A percentile compares a stretch with the other conserved stretches of the same genome.
Evolutionary conservation across 2,888 invertebrate genomes (phyloP).

Genomic region (Ceramica pisi): DNA sequence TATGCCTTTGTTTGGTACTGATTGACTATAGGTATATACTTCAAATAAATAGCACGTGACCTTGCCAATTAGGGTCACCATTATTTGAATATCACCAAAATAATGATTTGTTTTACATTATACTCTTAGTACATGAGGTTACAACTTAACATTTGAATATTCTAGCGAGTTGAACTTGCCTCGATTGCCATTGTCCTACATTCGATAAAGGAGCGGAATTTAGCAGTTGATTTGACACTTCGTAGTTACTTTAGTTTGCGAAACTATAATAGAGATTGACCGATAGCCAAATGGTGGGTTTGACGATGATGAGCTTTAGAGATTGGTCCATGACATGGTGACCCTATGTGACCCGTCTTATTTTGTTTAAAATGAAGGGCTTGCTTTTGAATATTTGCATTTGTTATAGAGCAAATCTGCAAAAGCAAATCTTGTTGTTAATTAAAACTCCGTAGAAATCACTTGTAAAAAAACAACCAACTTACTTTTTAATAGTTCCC

Average conservation of each 20-base stretch:
- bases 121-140: conserved; percentile 30
- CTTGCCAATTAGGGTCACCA: conserved; percentile 34
- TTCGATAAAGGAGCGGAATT: conserved; percentile 76
- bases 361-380: too few species aligned
- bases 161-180: conserved; percentile 68
- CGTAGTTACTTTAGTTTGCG: conserved; percentile 56
- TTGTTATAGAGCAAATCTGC: background rate
- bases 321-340: conserved; percentile 7
- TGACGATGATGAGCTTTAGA: background rate
- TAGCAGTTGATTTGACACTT: conserved; percentile 72
- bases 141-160: conserved; percentile 57
- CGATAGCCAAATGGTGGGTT: conserved; percentile 28
- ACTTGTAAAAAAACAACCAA: conserved; percentile 65
- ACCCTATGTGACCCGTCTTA: conserved; percentile 14
- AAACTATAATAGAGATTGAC: conserved; percentile 39
- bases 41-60: conserved; percentile 11
- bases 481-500: conserved; percentile 86
- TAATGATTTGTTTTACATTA: conserved; percentile 22
- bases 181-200: conserved; percentile 83
- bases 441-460: conserved; percentile 36
- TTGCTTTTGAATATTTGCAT: background rate
- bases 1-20: background rate
- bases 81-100: conserved; percentile 26
- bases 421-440: conserved; percentile 1
- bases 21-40: background rate